These are phyloP conservation scores for Bombus fervidus DNA, from an alignment of 1,140 invertebrate genomes.

Conservation along the genomic window DNA sequence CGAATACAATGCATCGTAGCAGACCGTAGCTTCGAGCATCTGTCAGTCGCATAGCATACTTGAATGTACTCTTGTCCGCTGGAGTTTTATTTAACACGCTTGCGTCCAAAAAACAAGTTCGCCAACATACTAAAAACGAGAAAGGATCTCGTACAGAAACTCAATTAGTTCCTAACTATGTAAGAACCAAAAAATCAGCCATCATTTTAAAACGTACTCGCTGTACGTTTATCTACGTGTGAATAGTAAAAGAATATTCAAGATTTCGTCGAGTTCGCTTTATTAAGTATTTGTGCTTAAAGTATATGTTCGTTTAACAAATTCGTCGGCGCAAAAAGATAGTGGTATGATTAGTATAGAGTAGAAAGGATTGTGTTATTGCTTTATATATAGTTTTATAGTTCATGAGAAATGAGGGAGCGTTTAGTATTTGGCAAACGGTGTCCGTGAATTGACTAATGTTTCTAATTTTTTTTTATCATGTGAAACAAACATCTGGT, in stretches of 20 bases:
- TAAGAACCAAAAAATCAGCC: not conserved
- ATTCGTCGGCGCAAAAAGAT: not conserved
- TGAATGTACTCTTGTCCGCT: constrained; percentile 3
- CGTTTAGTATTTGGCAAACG: not conserved
- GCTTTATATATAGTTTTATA: not conserved
- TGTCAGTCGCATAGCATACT: constrained; percentile 36
- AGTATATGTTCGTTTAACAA: not conserved
- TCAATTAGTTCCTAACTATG: not conserved
- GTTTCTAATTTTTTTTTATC: not conserved
- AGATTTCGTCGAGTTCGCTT: not conserved
- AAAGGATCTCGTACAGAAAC: not conserved
- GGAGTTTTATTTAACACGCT: not conserved
- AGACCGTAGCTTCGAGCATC: not conserved
- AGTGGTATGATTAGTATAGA: not conserved
- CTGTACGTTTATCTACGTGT: not conserved
- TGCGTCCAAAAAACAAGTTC: constrained; percentile 7
- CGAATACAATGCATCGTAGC: not conserved
- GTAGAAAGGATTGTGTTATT: not conserved
- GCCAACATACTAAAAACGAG: constrained; percentile 9
- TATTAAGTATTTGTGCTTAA: not conserved
- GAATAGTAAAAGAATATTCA: not conserved
- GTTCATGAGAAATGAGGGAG: not conserved
- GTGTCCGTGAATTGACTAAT: not conserved
- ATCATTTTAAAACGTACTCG: not conserved
- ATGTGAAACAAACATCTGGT: not conserved